Base-by-base conservation (phyloP, 2,113 vertebrate species). In the Onychostruthus taczanowskii region DNA sequence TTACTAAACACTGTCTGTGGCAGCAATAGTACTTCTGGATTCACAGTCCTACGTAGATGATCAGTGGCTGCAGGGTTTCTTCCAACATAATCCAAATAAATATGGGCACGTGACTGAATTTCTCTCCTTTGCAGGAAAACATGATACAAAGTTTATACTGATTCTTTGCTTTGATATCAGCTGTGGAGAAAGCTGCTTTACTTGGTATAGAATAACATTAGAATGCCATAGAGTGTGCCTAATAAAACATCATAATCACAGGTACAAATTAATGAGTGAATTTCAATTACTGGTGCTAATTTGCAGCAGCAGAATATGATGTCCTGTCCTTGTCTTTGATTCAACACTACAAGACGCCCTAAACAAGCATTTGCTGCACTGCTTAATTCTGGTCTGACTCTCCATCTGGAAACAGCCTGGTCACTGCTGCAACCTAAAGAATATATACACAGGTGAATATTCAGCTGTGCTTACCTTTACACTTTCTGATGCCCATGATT, bases 1-100 rank as follows among this genome's bases (percentile, higher is more conserved):
- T n/a, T 9, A 24, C 17, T 37, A 37, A 78, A 37, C 3, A 24
- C 0, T 1, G 21, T 43, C 9, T 68, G 33, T 22, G 19, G 44
- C 21, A 56, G n/a, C 0, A 3, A 17, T n/a, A 7, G 7, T 20
- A 16, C 3, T 10, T 43, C 39, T 68, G 53, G 21, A 35, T 61
- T 78, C 55, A 64, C 24, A 58, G 16, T 37, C 52, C 31, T 37
- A 13, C 77, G 41, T 5, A 33, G 37, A 2, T 35, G 20, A 37
- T 63, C 22, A 53, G 26, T 28, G 35, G 33, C 33, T 67, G 28
- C 14, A 75, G 52, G 7, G 4, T 27, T 79, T 66, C 28, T 85
- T 12, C 22, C 5, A 11, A 6, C 37, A 59, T 26, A 50, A 67
- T 37, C 37, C 6, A 83, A 37, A 14, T 31, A 72, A 55, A 4